Conservation (phyloP, 1,140 invertebrate species). For the Heliconius congener region DNA sequence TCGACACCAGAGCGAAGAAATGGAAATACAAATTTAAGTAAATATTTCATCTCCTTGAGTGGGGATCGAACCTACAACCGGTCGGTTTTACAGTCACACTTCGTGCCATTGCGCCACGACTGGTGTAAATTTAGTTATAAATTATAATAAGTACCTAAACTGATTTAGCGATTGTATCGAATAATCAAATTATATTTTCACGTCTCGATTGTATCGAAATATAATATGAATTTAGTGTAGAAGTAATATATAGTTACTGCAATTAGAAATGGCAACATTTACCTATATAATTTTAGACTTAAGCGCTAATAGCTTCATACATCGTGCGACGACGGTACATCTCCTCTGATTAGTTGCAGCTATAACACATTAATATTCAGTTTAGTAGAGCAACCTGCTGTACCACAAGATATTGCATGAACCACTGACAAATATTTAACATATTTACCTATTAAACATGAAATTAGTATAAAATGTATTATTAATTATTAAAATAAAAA, state of each 20-base stretch:
- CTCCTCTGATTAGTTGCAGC: slow-evolving; percentile 1
- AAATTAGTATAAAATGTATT: background rate
- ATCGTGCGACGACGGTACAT: background rate
- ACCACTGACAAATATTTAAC: background rate
- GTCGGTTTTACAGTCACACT: too few relatives aligned
- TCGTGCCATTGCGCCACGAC: too few relatives aligned
- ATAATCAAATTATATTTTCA: too few relatives aligned
- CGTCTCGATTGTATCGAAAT: too few relatives aligned
- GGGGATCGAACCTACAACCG: too few relatives aligned
- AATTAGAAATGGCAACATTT: background rate
- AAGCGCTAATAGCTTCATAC: background rate
- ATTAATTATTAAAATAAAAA: background rate
- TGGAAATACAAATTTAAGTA: too few relatives aligned
- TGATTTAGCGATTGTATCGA: too few relatives aligned
- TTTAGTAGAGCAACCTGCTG: background rate
- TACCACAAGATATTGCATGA: background rate
- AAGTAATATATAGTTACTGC: background rate
- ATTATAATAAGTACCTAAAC: too few relatives aligned
- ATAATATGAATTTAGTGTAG: background rate
- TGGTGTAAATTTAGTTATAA: too few relatives aligned
- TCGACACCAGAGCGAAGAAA: too few relatives aligned
- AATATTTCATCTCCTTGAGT: too few relatives aligned
- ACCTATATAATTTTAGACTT: background rate
- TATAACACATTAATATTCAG: slow-evolving; percentile 7
- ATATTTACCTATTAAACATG: background rate